Evolutionary conservation across 2,113 vertebrate species (phyloP), one percentile per base, ranked within the genome.

Genomic region (human): DNA sequence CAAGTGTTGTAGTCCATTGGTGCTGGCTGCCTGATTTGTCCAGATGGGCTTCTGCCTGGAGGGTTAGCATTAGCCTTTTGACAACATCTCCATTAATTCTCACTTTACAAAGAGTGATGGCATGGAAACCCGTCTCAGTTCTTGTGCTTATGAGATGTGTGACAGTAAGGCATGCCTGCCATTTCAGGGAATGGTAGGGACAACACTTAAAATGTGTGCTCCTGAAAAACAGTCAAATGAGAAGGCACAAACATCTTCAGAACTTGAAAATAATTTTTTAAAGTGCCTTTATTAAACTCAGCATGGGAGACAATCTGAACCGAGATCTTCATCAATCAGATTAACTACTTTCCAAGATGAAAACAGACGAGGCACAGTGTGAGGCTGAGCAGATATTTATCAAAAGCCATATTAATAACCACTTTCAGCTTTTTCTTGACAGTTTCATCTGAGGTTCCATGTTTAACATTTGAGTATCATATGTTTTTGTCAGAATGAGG

Each of bases 321-420:
- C 98, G 98, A 98, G 98, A 99, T 99, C 99, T 99, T 99, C 99
- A 99, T 99, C 99, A 99, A 99, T 99, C 99, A 99, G 99, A 99
- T 99, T 99, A 99, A 99, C 98, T 99, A 98, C 99, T 99, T 99
- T 99, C 98, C 96, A 96, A 99, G 99, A 99, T 98, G 98, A 99
- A 99, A 98, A 99, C 98, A 99, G 99, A 99, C 97, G 98, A 99
- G 98, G 98, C 99, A 99, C 99, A 99, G 99, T 99, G 98, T 99
- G 99, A 99, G 98, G 98, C 98, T 98, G 98, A 98, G 96, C 98
- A 99, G 99, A 99, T 99, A 99, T 99, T 99, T 99, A 99, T 99
- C 99, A 99, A 99, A 99, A 98, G 98, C 98, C 98, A 98, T 99
- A 99, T 99, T 99, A 99, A 99, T 99, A 99, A 99, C 99, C 98